A percentile compares a stretch with the other conserved stretches of the same genome.
These are phyloP conservation scores for Stomatorhinus ivindoensis DNA, from an alignment of 2,113 vertebrate genomes.

Conservation along the genomic window DNA sequence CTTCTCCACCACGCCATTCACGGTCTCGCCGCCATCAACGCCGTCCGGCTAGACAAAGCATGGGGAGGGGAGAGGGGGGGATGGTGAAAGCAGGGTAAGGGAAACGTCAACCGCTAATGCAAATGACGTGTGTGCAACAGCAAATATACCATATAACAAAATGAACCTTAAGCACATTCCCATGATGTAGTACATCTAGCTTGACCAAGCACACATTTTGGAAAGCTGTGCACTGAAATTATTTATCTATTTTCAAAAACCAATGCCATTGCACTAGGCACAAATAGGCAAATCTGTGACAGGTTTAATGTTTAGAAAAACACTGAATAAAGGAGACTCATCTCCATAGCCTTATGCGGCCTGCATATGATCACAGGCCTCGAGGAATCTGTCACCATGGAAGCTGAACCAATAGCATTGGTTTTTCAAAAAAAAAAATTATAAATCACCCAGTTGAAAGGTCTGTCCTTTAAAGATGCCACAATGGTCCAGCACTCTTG, in stretches of 20 bases:
- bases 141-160: neutral
- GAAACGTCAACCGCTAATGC: neutral
- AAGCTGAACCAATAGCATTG: neutral
- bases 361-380: neutral
- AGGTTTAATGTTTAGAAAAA: slow-evolving; percentile 17
- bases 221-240: neutral
- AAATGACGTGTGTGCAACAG: neutral
- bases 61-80: neutral
- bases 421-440: neutral
- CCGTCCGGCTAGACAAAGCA: slow-evolving; percentile 57
- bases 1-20: slow-evolving; percentile 81
- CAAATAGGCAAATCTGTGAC: slow-evolving; percentile 30
- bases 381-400: neutral
- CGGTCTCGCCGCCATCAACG: slow-evolving; percentile 65
- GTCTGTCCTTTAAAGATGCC: neutral
- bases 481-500: neutral
- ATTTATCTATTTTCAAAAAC: neutral
- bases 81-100: neutral
- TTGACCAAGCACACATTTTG: neutral
- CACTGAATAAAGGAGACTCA: neutral
- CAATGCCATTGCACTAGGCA: slow-evolving; percentile 55
- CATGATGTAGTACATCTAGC: neutral
- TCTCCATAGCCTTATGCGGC: neutral
- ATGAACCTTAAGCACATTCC: neutral
- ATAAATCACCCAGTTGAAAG: neutral